These are phyloP conservation scores for Neofelis nebulosa DNA, from an alignment of 2,113 vertebrate genomes.

Conservation along the genomic window DNA sequence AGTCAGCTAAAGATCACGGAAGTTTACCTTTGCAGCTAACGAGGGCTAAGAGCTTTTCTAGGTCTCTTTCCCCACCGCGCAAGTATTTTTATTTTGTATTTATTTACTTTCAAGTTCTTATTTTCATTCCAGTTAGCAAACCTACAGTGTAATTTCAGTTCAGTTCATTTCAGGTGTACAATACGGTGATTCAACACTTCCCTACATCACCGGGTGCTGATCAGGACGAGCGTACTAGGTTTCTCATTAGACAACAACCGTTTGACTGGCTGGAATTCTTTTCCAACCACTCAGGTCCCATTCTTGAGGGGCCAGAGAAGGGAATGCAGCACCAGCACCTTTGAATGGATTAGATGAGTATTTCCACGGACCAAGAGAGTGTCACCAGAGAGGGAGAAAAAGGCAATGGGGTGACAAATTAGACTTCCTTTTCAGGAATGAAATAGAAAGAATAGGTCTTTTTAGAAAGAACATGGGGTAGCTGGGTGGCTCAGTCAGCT, in stretches of 20 bases:
- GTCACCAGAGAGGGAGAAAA: not conserved
- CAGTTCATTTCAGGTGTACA: not conserved
- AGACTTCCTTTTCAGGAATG: not conserved
- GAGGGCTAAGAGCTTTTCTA: not conserved
- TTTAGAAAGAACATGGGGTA: not conserved
- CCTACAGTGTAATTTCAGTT: not conserved
- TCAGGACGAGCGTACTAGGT: not conserved
- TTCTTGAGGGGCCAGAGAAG: not conserved
- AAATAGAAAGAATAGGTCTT: not conserved
- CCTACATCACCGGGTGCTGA: not conserved
- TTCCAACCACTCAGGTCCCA: not conserved
- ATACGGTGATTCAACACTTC: not conserved
- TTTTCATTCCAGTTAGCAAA: not conserved
- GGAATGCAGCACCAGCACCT: not conserved
- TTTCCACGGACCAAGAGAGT: not conserved
- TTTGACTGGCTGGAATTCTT: not conserved
- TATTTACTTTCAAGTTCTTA: not conserved
- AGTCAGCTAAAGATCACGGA: not conserved
- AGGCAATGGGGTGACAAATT: not conserved
- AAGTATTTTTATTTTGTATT: not conserved
- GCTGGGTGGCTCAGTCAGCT: too few species aligned
- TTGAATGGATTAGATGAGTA: not conserved
- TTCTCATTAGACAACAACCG: not conserved
- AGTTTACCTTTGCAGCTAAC: not conserved
- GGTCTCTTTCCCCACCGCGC: not conserved